Conservation (phyloP, 2,888 invertebrate genomes). For the Drosophila lacicola region DNA sequence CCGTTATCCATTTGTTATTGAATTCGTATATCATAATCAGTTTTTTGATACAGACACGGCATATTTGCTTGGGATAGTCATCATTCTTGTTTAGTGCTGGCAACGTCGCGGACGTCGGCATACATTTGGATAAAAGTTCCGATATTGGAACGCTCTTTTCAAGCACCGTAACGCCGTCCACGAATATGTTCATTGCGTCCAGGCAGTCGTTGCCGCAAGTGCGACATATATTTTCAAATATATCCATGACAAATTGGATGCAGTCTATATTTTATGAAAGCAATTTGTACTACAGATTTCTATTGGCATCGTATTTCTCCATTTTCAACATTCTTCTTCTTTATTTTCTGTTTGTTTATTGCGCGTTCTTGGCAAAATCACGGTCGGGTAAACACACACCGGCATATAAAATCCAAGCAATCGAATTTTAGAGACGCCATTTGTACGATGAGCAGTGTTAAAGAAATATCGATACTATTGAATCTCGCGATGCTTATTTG, state of each 20-base stretch:
- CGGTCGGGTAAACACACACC: background rate
- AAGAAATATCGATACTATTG: slow-evolving; percentile 16
- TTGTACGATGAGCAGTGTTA: background rate
- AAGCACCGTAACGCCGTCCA: slow-evolving; percentile 7
- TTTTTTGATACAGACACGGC: slow-evolving; percentile 73
- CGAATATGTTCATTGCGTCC: slow-evolving; percentile 57
- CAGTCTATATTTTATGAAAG: background rate
- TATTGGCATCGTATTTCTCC: background rate
- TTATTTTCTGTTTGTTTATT: background rate
- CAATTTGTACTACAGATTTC: background rate
- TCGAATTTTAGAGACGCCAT: slow-evolving; percentile 2
- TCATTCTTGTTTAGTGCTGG: slow-evolving; percentile 45
- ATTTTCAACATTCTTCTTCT: background rate
- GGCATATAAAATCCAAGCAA: background rate
- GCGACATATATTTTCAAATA: slow-evolving; percentile 69
- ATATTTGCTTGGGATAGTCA: slow-evolving; percentile 77
- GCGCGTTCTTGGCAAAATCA: background rate
- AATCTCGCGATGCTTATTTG: background rate
- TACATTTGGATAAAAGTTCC: slow-evolving; percentile 46
- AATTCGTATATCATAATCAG: slow-evolving; percentile 76
- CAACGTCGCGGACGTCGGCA: slow-evolving; percentile 28
- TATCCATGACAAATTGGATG: slow-evolving; percentile 52
- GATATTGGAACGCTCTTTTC: slow-evolving; percentile 36
- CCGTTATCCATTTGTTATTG: slow-evolving; percentile 64
- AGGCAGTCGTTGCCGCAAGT: slow-evolving; percentile 70